Evolutionary conservation across 1,140 invertebrate genomes (phyloP).

Genomic region (Ruditapes philippinarum): DNA sequence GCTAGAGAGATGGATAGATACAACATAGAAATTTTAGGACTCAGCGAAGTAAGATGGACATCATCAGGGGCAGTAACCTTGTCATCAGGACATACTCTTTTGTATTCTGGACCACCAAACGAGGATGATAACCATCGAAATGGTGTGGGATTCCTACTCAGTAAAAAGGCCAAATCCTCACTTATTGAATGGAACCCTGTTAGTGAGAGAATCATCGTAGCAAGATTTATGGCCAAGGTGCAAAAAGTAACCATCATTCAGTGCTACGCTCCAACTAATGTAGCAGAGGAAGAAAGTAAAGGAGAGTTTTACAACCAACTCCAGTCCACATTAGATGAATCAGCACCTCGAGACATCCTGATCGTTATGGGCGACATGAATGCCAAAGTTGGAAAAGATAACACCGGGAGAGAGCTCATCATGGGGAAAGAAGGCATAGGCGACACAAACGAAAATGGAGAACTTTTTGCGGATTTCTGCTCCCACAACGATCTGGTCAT

Average conservation of each 20-base stretch:
- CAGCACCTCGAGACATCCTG: slow-evolving; percentile 54
- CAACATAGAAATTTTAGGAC: slow-evolving; percentile 11
- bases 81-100: slow-evolving; percentile 51
- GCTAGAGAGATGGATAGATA: slow-evolving; percentile 19
- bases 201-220: slow-evolving; percentile 66
- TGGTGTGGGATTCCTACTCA: slow-evolving; percentile 60
- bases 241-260: slow-evolving; percentile 51
- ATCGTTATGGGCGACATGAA: slow-evolving; percentile 73
- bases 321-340: slow-evolving; percentile 55
- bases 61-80: not conserved
- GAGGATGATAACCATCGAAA: slow-evolving; percentile 54
- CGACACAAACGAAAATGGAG: slow-evolving; percentile 38
- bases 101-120: slow-evolving; percentile 64
- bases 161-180: not conserved
- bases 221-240: slow-evolving; percentile 63
- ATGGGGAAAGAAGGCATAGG: slow-evolving; percentile 63
- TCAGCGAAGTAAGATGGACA: slow-evolving; percentile 63
- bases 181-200: slow-evolving; percentile 64
- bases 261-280: slow-evolving; percentile 70
- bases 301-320: slow-evolving; percentile 69
- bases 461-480: slow-evolving; percentile 51
- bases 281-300: slow-evolving; percentile 50
- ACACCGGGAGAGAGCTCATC: slow-evolving; percentile 36
- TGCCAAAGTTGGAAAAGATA: slow-evolving; percentile 67
- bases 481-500: slow-evolving; percentile 44